Evolutionary conservation across 1,140 invertebrate genomes (phyloP).

Genomic region (Saccostrea echinata): DNA sequence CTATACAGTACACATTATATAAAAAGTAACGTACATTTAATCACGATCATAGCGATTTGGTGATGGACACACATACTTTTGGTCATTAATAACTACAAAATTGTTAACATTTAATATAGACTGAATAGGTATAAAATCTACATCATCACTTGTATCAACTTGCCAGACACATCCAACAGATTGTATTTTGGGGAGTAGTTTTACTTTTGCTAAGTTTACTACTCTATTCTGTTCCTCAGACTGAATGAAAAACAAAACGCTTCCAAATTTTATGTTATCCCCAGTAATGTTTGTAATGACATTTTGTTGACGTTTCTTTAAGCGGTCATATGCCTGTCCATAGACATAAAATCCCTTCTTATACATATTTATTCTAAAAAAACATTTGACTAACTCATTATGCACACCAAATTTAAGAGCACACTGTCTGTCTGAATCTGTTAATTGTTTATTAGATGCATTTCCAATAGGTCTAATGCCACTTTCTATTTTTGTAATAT

Average conservation of each 20-base stretch:
- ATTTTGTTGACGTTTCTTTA: conserved; percentile 53
- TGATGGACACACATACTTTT: conserved; percentile 54
- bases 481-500: conserved; percentile 50
- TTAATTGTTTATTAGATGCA: conserved; percentile 1
- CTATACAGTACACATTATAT: no score
- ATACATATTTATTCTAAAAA: conserved; percentile 53
- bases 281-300: conserved; percentile 38
- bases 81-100: conserved; percentile 34
- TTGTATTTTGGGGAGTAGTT: conserved; percentile 45
- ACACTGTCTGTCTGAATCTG: conserved; percentile 1
- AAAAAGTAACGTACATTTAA: not conserved
- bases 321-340: conserved; percentile 44
- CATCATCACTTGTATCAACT: conserved; percentile 19
- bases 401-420: conserved; percentile 43
- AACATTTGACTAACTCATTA: conserved; percentile 45
- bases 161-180: conserved; percentile 50
- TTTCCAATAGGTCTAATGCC: conserved; percentile 50
- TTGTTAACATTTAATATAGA: conserved; percentile 53
- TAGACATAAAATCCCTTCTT: conserved; percentile 57
- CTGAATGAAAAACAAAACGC: conserved; percentile 50
- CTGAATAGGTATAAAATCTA: conserved; percentile 45
- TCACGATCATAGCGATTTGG: conserved; percentile 6
- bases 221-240: conserved; percentile 23
- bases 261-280: conserved; percentile 38
- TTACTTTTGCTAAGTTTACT: conserved; percentile 49